phyloP scores from a whole-genome alignment of 2,113 vertebrate genomes.

The Corythaeola cristata region DNA sequence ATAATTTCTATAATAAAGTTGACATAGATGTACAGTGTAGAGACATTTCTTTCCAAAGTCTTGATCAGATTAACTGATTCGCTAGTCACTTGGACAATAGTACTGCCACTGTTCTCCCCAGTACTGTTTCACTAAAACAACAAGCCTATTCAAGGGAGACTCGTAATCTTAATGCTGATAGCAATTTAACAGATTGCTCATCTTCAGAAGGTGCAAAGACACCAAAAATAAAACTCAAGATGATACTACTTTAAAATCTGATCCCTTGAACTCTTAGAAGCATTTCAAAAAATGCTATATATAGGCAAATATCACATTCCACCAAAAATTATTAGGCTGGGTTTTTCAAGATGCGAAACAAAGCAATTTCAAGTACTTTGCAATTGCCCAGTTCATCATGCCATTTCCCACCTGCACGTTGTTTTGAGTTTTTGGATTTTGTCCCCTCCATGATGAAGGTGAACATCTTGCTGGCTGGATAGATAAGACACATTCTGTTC shows the following conservation, averaged over 20 bases:
- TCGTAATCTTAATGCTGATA: not conserved
- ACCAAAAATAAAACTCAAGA: not conserved
- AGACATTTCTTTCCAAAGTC: not conserved
- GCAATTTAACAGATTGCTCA: not conserved
- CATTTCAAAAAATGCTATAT: not conserved
- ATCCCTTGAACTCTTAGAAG: not conserved
- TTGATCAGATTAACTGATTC: not conserved
- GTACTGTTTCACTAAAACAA: not conserved
- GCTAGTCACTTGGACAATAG: not conserved
- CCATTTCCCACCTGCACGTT: constrained; percentile 85
- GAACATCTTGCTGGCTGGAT: constrained; percentile 97
- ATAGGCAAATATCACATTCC: not conserved
- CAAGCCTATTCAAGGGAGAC: not conserved
- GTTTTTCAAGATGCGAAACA: not conserved
- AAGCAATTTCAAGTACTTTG: not conserved
- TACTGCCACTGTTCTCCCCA: not conserved
- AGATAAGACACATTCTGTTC: constrained; percentile 91
- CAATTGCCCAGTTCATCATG: not conserved
- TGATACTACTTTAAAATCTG: not conserved
- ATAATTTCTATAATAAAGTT: not conserved
- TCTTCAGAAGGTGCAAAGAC: not conserved
- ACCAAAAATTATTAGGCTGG: accelerated
- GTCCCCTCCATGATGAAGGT: constrained; percentile 97
- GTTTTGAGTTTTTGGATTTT: constrained; percentile 98
- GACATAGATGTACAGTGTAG: not conserved